These are phyloP conservation scores for Hoplias malabaricus DNA, from an alignment of 2,113 vertebrate species.

Conservation along the genomic window DNA sequence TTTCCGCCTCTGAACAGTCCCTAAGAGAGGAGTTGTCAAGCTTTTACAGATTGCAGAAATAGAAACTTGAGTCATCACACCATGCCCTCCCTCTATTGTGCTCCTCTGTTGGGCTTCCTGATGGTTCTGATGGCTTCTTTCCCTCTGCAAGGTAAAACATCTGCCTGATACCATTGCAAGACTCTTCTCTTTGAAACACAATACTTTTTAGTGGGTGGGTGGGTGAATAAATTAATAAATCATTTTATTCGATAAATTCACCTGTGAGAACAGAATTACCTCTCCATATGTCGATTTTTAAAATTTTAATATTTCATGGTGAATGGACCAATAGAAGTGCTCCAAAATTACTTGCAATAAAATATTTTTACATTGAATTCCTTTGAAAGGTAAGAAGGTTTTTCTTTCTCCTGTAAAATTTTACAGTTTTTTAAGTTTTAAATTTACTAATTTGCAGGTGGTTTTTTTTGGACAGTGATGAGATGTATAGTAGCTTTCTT, in stretches of 20 bases:
- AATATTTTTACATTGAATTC: too few relatives aligned
- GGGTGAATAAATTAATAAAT: background rate
- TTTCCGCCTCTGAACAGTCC: background rate
- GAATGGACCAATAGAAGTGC: too few relatives aligned
- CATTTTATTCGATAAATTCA: background rate
- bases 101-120: conserved; percentile 3
- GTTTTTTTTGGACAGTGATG: too few relatives aligned
- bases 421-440: too few relatives aligned
- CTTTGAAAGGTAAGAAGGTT: too few relatives aligned
- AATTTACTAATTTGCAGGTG: too few relatives aligned
- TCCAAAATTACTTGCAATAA: too few relatives aligned
- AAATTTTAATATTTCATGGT: too few relatives aligned
- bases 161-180: background rate
- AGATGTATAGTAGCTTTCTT: too few relatives aligned
- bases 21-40: background rate
- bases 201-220: background rate
- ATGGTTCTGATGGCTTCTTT: conserved; percentile 8
- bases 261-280: background rate
- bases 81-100: background rate
- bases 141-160: conserved; percentile 3
- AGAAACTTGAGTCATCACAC: conserved; percentile 6
- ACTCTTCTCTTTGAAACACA: background rate
- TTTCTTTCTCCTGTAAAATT: too few relatives aligned
- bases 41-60: background rate
- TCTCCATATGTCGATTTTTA: too few relatives aligned